Evolutionary conservation across 2,888 invertebrate genomes (phyloP), one percentile per base, ranked within the genome.

Genomic region (Lapara coniferarum): DNA sequence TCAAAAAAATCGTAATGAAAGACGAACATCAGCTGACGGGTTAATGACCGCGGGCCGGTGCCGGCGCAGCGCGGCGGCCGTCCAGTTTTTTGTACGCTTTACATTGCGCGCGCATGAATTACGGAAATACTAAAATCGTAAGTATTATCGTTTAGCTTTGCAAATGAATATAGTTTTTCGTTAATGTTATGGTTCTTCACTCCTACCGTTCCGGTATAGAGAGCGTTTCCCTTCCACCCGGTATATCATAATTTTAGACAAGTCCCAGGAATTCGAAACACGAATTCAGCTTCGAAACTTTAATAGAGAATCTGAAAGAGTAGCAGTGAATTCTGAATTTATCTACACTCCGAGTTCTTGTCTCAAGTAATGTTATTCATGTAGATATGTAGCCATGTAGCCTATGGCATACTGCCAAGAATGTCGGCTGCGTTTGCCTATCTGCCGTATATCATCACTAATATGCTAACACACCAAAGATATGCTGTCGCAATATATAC

Each of bases 401-500:
- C 75, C 67, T 69, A 58, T 81, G 81, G 81, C 81, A 71, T 70
- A 69, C 44, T 71, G 81, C 80, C 81, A 81, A 75, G 81, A 81
- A 82, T 79, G 77, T 73, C 70, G 63, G 69, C 71, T 76, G 78
- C 72, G 75, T 63, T 74, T 16, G 69, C 71, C 63, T 66, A n/a
- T 68, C 71, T 73, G 63, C 66, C 68, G 14, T 69, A 70, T 71
- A 73, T 72, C 69, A 66, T 63, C 52, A 14, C 44, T 70, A 12
- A 68, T 66, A 66, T 66, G 58, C 49, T 68, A 51, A 58, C 16
- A 59, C 49, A 19, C 63, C 49, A 49, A 63, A 63, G 63, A 63
- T 59, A 72, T 72, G 72, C 73, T 73, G 74, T 63, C 19, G 46
- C 19, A 63, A 67, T 68, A 13, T 30, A 6, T 25, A 59, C 30